Conservation (phyloP, 1,140 invertebrate genomes). For the Brachionus paranguensis region DNA sequence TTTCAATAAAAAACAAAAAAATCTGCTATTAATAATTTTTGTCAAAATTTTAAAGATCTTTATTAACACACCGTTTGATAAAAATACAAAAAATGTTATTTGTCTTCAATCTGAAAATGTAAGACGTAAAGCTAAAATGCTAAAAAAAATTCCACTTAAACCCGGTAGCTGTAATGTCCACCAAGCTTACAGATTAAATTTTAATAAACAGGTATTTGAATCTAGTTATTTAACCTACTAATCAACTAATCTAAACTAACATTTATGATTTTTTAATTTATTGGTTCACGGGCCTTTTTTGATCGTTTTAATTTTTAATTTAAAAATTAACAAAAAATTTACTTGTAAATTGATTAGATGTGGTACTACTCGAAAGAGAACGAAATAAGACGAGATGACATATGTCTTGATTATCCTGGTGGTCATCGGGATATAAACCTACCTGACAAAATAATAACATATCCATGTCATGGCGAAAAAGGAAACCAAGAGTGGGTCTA, state of each 20-base stretch:
- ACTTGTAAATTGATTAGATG: background rate
- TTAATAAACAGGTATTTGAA: slow-evolving; percentile 35
- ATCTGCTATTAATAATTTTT: background rate
- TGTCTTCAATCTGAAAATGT: slow-evolving; percentile 27
- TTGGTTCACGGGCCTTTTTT: slow-evolving; percentile 23
- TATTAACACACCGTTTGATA: background rate
- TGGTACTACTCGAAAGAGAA: slow-evolving; percentile 10
- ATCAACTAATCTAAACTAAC: background rate
- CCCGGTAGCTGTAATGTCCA: slow-evolving; percentile 6
- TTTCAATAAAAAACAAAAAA: background rate
- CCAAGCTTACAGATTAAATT: background rate
- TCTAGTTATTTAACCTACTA: background rate
- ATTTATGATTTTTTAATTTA: background rate
- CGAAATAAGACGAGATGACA: slow-evolving; percentile 91
- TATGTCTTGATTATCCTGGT: slow-evolving; percentile 90
- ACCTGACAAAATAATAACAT: slow-evolving; percentile 66
- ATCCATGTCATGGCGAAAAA: slow-evolving; percentile 77
- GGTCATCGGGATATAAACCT: slow-evolving; percentile 57
- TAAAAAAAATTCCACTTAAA: slow-evolving; percentile 16
- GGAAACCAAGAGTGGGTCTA: slow-evolving; percentile 40
- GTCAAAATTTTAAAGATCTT: background rate
- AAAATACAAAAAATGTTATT: background rate
- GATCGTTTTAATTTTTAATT: slow-evolving; percentile 22
- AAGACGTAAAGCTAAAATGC: slow-evolving; percentile 24
- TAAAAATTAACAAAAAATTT: background rate